Base-by-base conservation (phyloP, 2,888 invertebrate species). In the Leptinotarsa juncta region DNA sequence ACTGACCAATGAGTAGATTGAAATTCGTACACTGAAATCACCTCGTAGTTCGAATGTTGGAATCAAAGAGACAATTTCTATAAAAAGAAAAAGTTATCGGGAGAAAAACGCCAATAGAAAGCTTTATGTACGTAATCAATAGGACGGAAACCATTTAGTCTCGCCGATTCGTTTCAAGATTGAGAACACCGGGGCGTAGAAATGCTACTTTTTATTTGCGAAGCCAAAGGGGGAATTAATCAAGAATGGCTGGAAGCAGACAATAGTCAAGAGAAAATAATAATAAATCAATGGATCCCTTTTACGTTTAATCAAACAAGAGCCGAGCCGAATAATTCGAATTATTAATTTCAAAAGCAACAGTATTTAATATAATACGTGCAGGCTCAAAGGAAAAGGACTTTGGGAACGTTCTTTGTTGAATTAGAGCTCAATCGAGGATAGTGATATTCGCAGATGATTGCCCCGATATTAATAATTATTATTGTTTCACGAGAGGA, bases 281-380 rank as follows among this genome's bases (percentile, higher is more conserved):
- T 80, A 82, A 81, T 82, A 82, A 82, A 82, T 82, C 82, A 81
- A 82, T 82, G 80, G 81, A 77, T 79, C 75, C 73, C 79, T 80
- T 80, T 80, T 78, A 80, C 74, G 77, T 78, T 74, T 67, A 74
- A 81, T 80, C 77, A 80, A 80, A 79, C 74, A 76, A 77, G 71
- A 80, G 79, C 79, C 77, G 79, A 79, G 79, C 75, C 72, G 74
- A 75, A 77, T 79, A 79, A 62, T 71, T 51, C 16, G 75, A 72
- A 72, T 75, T 75, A 75, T 75, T 69, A 75, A 75, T 75, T 65
- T 73, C 77, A 67, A 72, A 72, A 72, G 75, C 75, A 75, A 67
- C 65, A 67, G 69, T 69, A 66, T 26, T 75, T 42, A 42, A 67
- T 68, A 71, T 75, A 75, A 67, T 67, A 50, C 62, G 62, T 62